Base-by-base conservation (phyloP, 2,797 vertebrate genomes). In the Lacerta agilis region DNA sequence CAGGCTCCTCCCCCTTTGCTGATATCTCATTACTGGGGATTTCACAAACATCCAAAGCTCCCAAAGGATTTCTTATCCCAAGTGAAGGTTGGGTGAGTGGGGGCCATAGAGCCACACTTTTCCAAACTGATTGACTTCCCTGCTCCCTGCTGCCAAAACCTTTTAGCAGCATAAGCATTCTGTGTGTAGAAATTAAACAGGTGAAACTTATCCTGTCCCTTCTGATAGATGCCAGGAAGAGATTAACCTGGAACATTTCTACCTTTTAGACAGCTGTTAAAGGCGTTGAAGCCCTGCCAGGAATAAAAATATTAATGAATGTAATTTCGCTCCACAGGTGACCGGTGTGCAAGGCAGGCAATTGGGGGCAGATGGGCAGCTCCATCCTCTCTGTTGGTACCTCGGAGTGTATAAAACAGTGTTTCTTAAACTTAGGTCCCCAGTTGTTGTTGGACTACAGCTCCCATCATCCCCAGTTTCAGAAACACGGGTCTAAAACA, bases 21-120 rank as follows among this genome's bases (percentile, higher is more conserved):
- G 45, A 36, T 61, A 66, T 88, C 87, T 49, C 38, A 86, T 89
- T 82, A 41, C 88, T 2, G 27, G 71, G 64, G 87, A 80, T 82
- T 85, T 76, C 88, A 67, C 61, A 81, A 67, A 15, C 83, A 86
- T 36, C 41, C 58, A n/a, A 81, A 71, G 27, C 38, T 45, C 77
- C 58, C 61, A 9, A 27, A 9, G 29, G 29, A 29, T 17, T 89
- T 67, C 72, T 73, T 27, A 43, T 79, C 76, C n/a, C 15, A 66
- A 36, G 20, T 15, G 27, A 66, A 43, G n/a, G n/a, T 1, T 8
- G 13, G 45, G 66, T 23, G 27, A 45, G 38, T 6, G 2, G 36
- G 55, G 41, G 27, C 10, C 10, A 36, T 36, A 61, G 36, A 79
- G 23, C 4, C 64, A 43, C 23, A 41, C 7, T 55, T 69, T 67